Base-by-base conservation (phyloP, 1,140 invertebrate species). In the Hetaerina americana region DNA sequence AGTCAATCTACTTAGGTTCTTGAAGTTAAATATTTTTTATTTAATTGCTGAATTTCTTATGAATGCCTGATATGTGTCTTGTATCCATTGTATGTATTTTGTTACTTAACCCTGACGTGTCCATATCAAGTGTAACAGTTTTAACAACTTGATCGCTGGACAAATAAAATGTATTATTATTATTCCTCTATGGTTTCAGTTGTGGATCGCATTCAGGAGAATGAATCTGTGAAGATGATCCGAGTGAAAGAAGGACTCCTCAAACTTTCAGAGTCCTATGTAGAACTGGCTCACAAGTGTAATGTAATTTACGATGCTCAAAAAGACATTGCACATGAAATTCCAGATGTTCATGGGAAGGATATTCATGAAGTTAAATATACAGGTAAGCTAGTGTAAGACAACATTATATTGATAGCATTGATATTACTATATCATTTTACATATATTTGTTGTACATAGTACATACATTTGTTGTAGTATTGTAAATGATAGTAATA, bases 171-270 rank as follows among this genome's bases (percentile, higher is more conserved):
- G n/a, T n/a, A n/a, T n/a, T n/a, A n/a, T n/a, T n/a, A n/a, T n/a
- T n/a, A n/a, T n/a, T n/a, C n/a, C 29, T 71, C 71, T 72, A 66
- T 40, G 27, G 18, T 78, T 77, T 40, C 77, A 85, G 85, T 85
- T 72, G 79, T 79, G 66, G 83, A 85, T 71, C 78, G 81, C 68
- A 75, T 81, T 18, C 76, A 80, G 68, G 84, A 86, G 75, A 85
- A 85, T 76, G 85, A 86, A 79, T 81, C 81, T n/a, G 78, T 84
- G 0, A 86, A 86, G 76, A 76, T 86, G 72, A 84, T 85, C 10
- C 75, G 84, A 18, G 71, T 85, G 5, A 84, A 85, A 72, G 82
- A 84, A 75, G 84, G 84, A 0, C 75, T 86, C 12, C 72, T 81
- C 22, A 84, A 83, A 74, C 74, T 86, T 49, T 82, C 83, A 26